A percentile compares a stretch with the other conserved stretches of the same genome.
These are phyloP conservation scores for Cotesia glomerata DNA, from an alignment of 1,140 invertebrate species.

Conservation along the genomic window DNA sequence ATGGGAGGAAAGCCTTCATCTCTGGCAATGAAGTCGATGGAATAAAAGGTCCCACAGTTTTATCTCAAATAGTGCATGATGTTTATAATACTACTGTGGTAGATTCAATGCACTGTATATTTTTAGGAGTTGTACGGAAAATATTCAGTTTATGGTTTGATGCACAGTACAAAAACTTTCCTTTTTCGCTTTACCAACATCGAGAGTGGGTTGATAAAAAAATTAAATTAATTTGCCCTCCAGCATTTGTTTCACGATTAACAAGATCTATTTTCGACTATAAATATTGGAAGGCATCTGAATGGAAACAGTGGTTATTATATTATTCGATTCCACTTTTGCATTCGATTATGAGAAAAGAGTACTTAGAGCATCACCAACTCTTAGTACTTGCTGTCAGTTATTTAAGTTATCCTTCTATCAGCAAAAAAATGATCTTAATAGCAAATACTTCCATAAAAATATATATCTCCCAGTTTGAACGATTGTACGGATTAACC, in stretches of 20 bases:
- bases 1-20: neutral
- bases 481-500: neutral
- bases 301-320: too few species aligned
- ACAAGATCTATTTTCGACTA: neutral
- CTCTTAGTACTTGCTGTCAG: neutral
- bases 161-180: neutral
- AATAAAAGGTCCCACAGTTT: neutral
- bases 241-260: neutral
- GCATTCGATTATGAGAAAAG: too few species aligned
- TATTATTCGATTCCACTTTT: too few species aligned
- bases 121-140: neutral
- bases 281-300: too few species aligned
- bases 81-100: neutral
- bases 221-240: neutral
- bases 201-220: neutral
- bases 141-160: conserved; percentile 7
- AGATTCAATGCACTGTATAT: conserved; percentile 13
- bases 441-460: neutral
- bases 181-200: neutral
- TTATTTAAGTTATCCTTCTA: neutral
- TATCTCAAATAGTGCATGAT: neutral
- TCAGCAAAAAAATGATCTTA: neutral
- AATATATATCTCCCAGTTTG: neutral
- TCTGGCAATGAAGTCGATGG: neutral
- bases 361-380: neutral